Evolutionary conservation across 2,888 invertebrate genomes (phyloP).

Genomic region (Mesoligia furuncula): DNA sequence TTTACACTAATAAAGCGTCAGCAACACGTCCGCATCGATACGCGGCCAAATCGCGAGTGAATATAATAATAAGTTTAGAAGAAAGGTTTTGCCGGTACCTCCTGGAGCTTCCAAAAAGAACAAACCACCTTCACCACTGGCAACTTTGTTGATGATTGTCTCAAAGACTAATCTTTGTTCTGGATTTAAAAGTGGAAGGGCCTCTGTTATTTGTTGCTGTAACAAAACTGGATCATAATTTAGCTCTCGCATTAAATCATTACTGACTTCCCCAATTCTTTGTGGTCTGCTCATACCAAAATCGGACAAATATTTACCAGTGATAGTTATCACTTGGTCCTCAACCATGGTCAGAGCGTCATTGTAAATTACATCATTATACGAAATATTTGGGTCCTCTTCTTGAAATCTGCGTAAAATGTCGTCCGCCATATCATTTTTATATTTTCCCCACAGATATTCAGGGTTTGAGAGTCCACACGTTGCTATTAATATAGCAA

Average conservation of each 20-base stretch:
- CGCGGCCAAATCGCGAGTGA: too few species aligned
- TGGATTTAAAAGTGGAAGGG: not conserved
- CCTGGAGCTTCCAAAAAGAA: conserved; percentile 6
- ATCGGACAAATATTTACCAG: not conserved
- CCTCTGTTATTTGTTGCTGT: not conserved
- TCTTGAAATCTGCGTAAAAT: conserved; percentile 10
- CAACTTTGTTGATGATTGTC: not conserved
- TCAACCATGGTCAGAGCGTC: not conserved
- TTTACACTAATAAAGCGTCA: too few species aligned
- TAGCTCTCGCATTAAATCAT: not conserved
- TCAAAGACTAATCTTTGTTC: conserved; percentile 1
- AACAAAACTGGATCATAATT: not conserved
- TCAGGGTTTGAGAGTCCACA: conserved; percentile 9
- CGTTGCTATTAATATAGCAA: conserved; percentile 4
- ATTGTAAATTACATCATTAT: conserved; percentile 1
- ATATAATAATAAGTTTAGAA: too few species aligned
- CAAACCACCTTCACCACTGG: not conserved
- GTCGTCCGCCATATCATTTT: not conserved
- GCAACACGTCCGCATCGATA: too few species aligned
- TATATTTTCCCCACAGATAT: not conserved
- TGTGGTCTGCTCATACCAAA: not conserved
- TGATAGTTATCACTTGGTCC: conserved; percentile 11
- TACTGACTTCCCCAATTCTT: not conserved
- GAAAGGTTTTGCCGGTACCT: conserved; percentile 19
- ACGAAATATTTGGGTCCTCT: not conserved